phyloP scores from a whole-genome alignment of 2,113 vertebrate species.

The Speoplatyrhinus poulsoni region DNA sequence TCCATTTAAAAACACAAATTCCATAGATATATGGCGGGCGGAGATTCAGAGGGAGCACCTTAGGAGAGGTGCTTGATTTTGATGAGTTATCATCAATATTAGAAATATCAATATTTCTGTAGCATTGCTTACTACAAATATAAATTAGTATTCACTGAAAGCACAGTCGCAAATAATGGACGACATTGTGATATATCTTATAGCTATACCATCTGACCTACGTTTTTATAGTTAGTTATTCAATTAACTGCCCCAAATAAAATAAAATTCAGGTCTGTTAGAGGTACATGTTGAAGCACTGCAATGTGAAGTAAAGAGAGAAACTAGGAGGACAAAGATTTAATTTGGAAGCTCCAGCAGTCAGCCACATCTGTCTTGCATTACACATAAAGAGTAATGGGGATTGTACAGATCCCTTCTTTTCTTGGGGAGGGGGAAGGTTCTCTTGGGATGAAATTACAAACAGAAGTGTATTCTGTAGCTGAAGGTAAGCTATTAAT shows the following conservation, averaged over 20 bases:
- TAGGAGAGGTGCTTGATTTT: too few species aligned
- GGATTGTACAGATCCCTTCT: slow-evolving; percentile 57
- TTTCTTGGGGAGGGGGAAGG: slow-evolving; percentile 55
- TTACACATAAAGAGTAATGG: slow-evolving; percentile 76
- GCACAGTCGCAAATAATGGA: background rate
- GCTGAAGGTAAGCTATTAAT: slow-evolving; percentile 45
- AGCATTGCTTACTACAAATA: too few species aligned
- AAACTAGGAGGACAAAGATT: slow-evolving; percentile 39
- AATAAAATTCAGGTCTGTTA: too few species aligned
- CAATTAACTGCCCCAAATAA: background rate
- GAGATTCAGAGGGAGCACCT: too few species aligned
- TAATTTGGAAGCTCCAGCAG: slow-evolving; percentile 50
- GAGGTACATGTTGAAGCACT: slow-evolving; percentile 9
- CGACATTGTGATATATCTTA: too few species aligned
- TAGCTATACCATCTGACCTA: background rate
- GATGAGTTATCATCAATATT: too few species aligned
- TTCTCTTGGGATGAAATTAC: slow-evolving; percentile 67
- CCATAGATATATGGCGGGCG: too few species aligned
- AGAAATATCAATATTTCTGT: too few species aligned
- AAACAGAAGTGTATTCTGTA: slow-evolving; percentile 61
- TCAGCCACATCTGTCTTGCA: slow-evolving; percentile 71
- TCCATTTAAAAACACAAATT: too few species aligned
- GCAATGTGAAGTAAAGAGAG: slow-evolving; percentile 21
- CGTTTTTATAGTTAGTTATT: background rate
- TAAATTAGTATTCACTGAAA: too few species aligned